A percentile compares a stretch with the other conserved stretches of the same genome.
phyloP scores from a whole-genome alignment of 2,797 vertebrate species.

The Taenioides sp. region DNA sequence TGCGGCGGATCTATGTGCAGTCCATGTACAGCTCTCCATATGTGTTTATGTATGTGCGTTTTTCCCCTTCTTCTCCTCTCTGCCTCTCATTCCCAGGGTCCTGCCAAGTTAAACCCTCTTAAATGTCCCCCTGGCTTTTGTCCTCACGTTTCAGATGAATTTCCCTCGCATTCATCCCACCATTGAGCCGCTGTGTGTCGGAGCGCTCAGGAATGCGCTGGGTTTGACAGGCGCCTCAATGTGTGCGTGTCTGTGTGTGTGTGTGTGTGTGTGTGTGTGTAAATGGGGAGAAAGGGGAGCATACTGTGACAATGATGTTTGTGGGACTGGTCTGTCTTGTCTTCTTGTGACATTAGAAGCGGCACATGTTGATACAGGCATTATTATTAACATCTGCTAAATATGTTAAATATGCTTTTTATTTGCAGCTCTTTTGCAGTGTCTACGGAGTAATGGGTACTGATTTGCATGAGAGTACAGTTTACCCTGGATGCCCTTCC shows the following conservation, averaged over 20 bases:
- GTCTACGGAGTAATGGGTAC: neutral
- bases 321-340: neutral
- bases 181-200: constrained; percentile 66
- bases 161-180: constrained; percentile 73
- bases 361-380: constrained; percentile 2
- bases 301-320: neutral
- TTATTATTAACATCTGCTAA: neutral
- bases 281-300: constrained; percentile 47
- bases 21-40: constrained; percentile 29
- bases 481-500: neutral
- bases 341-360: neutral
- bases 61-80: constrained; percentile 18
- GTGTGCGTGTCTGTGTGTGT: constrained; percentile 32
- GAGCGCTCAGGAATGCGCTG: constrained; percentile 72
- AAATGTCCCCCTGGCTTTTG: constrained; percentile 81
- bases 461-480: neutral
- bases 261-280: constrained; percentile 21
- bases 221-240: constrained; percentile 76
- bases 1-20: constrained; percentile 49
- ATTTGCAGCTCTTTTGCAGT: neutral
- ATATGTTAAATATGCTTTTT: neutral
- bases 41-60: constrained; percentile 33
- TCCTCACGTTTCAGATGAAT: constrained; percentile 79
- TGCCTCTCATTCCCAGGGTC: constrained; percentile 77
- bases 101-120: constrained; percentile 75